Evolutionary conservation across 2,888 invertebrate genomes (phyloP), one percentile per base, ranked within the genome.

Genomic region (Lasioglossum morio): DNA sequence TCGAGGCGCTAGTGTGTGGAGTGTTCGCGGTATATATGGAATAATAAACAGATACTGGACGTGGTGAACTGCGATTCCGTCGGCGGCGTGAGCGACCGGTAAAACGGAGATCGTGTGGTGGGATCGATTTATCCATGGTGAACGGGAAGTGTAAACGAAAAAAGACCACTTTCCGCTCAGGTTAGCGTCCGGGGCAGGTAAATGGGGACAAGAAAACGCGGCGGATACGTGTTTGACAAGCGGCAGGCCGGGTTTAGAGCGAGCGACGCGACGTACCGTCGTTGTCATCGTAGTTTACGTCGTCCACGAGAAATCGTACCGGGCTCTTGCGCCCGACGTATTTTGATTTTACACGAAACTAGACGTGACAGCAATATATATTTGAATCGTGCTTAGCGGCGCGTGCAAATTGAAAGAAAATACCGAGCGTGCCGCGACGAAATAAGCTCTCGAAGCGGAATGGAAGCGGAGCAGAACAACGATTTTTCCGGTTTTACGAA

Each of bases 201-300:
- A 82, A 77, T 53, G 73, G 63, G 46, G 37, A n/a, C 16, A 66
- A 63, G 66, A 77, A 82, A 79, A 81, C 73, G 72, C 34, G 34
- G 27, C 37, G 37, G 76, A 37, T 82, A 84, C 87, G 84, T 77
- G 86, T 86, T 84, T 84, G 87, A 87, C 87, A 79, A 78, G 53
- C 84, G 53, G 43, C 70, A 63, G 76, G 37, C 19, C 30, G 70
- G 75, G 76, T 87, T 84, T 73, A 81, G 34, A 34, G 66, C 8
- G 16, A 63, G 60, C n/a, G 60, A 27, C 60, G 23, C 66, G 23
- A 23, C 34, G 34, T 23, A 63, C 10, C 19, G 66, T 34, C 16
- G 43, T 37, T 37, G n/a, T 23, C 69, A 77, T 46, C 70, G 53
- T 69, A 75, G 60, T 73, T n/a, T 40, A 19, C 79, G 37, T 76